phyloP scores from a whole-genome alignment of 2,888 invertebrate species.

The Thymelicus sylvestris region DNA sequence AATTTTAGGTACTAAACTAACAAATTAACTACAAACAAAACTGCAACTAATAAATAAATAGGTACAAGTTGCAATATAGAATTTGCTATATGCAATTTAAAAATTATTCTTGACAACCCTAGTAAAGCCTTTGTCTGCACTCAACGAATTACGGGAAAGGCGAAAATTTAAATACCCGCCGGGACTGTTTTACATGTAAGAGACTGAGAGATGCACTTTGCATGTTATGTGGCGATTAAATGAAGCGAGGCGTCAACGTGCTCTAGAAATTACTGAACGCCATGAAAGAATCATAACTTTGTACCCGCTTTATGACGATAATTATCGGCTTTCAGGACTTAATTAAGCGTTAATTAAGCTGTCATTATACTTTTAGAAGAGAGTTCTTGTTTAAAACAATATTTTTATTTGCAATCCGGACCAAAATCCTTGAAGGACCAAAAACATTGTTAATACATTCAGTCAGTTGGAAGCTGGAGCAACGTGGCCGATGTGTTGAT shows the following conservation, averaged over 20 bases:
- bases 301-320: slow-evolving; percentile 40
- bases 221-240: slow-evolving; percentile 77
- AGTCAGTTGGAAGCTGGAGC: too few relatives aligned
- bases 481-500: too few relatives aligned
- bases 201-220: slow-evolving; percentile 83
- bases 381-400: too few relatives aligned
- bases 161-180: slow-evolving; percentile 81
- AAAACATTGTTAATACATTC: too few relatives aligned
- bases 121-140: slow-evolving; percentile 74
- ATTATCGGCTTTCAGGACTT: slow-evolving; percentile 12
- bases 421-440: too few relatives aligned
- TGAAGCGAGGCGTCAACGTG: slow-evolving; percentile 60
- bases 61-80: background rate
- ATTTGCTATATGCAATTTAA: background rate
- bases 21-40: too few relatives aligned
- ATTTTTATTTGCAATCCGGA: too few relatives aligned
- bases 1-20: too few relatives aligned
- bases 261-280: slow-evolving; percentile 43
- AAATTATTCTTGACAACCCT: background rate
- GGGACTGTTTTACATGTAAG: slow-evolving; percentile 82
- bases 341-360: slow-evolving; percentile 10
- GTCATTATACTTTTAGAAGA: background rate
- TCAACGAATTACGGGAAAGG: slow-evolving; percentile 78
- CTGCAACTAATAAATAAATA: too few relatives aligned
- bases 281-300: slow-evolving; percentile 42